phyloP scores from a whole-genome alignment of 2,797 vertebrate species.

The Novumbra hubbsi region DNA sequence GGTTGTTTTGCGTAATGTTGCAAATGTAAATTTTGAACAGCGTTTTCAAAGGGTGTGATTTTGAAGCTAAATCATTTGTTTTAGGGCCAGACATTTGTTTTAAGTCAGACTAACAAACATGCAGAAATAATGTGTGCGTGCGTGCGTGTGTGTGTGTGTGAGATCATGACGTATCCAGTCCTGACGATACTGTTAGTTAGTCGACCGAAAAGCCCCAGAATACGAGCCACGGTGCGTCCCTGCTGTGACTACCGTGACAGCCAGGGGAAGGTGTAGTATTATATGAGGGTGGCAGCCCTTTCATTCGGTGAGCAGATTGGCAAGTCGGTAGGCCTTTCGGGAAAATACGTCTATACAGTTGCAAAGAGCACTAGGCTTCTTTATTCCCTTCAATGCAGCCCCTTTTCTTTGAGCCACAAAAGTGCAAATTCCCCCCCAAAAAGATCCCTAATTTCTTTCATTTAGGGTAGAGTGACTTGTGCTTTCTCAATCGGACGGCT shows the following conservation, averaged over 20 bases:
- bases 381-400: constrained; percentile 5
- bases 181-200: neutral
- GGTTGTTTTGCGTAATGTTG: no score
- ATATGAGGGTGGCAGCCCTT: no score
- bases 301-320: neutral
- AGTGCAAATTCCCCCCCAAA: constrained; percentile 19
- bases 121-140: no score
- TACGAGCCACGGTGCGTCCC: no score
- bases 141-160: neutral
- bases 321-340: constrained; percentile 5
- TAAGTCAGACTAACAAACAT: no score
- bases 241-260: no score
- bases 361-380: constrained; percentile 5
- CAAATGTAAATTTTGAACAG: no score
- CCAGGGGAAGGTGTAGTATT: no score
- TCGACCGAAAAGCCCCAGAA: no score
- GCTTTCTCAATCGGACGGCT: constrained; percentile 25
- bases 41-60: no score
- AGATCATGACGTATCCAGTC: neutral
- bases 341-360: constrained; percentile 14
- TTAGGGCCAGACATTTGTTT: no score
- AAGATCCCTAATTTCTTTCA: constrained; percentile 21
- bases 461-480: constrained; percentile 26
- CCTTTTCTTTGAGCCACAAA: neutral
- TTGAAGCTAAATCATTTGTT: no score